phyloP scores from a whole-genome alignment of 2,113 vertebrate species.

The Sebastes fasciatus region DNA sequence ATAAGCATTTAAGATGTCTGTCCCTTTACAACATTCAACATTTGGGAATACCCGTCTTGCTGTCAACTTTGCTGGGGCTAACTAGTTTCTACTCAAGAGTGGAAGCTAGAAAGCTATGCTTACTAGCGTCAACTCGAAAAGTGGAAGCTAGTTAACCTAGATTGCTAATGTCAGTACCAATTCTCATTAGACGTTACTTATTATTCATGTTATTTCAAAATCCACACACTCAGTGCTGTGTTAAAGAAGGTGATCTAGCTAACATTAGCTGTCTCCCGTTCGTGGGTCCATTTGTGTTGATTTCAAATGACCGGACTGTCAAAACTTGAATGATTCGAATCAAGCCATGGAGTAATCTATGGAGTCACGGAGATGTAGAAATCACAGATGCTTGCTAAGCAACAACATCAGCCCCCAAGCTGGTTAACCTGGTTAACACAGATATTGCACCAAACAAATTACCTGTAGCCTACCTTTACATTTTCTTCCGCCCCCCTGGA shows the following conservation, averaged over 20 bases:
- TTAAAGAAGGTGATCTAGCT: too few species aligned
- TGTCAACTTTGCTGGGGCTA: too few species aligned
- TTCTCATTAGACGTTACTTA: background rate
- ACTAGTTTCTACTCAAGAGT: background rate
- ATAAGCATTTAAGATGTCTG: too few species aligned
- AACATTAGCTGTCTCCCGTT: background rate
- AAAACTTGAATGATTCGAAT: background rate
- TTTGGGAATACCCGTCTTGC: too few species aligned
- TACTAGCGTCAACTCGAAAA: background rate
- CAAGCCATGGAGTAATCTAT: background rate
- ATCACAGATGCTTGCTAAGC: background rate
- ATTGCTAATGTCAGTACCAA: background rate
- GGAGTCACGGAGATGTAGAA: background rate
- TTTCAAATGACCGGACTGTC: background rate
- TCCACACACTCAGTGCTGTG: too few species aligned
- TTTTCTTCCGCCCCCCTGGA: background rate
- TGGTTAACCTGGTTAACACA: background rate
- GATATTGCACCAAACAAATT: background rate
- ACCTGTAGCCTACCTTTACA: background rate
- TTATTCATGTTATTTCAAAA: background rate
- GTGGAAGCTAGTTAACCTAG: too few species aligned
- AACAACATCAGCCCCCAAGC: background rate
- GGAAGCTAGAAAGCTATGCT: too few species aligned
- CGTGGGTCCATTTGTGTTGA: background rate
- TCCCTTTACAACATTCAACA: too few species aligned